These are phyloP conservation scores for Scrobipalpa atriplicella DNA, from an alignment of 2,888 invertebrate species.

Conservation along the genomic window DNA sequence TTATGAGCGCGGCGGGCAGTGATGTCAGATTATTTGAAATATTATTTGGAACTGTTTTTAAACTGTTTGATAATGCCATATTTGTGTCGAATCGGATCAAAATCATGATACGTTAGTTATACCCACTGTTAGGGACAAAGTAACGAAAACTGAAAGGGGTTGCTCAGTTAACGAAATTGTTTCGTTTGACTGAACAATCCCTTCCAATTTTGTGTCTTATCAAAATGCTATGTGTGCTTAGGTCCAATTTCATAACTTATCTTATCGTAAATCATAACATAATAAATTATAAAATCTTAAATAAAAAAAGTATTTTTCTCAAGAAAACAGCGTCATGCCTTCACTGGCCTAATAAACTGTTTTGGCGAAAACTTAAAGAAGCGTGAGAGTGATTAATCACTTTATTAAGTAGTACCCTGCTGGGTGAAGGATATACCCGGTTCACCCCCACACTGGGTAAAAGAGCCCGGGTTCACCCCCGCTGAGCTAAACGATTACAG, in stretches of 20 bases:
- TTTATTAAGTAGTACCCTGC: conserved; percentile 3
- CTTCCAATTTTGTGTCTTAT: too few relatives aligned
- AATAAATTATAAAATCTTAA: neutral
- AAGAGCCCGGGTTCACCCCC: neutral
- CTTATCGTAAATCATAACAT: neutral
- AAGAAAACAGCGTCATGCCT: neutral
- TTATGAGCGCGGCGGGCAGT: too few relatives aligned
- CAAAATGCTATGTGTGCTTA: too few relatives aligned
- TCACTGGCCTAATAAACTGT: conserved; percentile 5
- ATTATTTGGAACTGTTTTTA: too few relatives aligned
- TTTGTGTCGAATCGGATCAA: too few relatives aligned
- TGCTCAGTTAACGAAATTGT: too few relatives aligned
- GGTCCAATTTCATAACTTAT: neutral
- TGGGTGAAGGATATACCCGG: neutral
- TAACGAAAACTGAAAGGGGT: too few relatives aligned
- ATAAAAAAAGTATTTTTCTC: neutral
- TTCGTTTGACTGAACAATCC: too few relatives aligned
- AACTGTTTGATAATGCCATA: too few relatives aligned
- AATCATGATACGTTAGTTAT: too few relatives aligned
- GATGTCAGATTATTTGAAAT: too few relatives aligned
- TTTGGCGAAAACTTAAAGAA: neutral
- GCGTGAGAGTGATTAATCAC: neutral
- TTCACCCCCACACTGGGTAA: conserved; percentile 1
- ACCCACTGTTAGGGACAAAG: too few relatives aligned
- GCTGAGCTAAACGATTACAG: neutral